phyloP scores from a whole-genome alignment of 1,140 invertebrate genomes.

The Chrysopa pallens region DNA sequence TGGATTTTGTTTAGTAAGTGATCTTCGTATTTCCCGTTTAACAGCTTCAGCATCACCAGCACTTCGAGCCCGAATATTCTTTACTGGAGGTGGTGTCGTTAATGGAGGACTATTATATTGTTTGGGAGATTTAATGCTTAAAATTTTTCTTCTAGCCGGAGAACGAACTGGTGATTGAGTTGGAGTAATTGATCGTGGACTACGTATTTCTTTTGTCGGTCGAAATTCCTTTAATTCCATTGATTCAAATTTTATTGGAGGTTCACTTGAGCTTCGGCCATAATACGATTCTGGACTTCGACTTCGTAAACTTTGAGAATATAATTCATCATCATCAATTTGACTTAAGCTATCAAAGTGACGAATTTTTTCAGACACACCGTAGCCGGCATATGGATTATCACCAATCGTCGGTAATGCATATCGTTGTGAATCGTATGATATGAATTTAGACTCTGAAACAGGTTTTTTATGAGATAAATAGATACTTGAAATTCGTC shows the following conservation, averaged over 20 bases:
- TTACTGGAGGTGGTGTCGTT: slow-evolving; percentile 9
- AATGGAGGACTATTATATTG: slow-evolving; percentile 16
- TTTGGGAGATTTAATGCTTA: slow-evolving; percentile 25
- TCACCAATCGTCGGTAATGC: background rate
- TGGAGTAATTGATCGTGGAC: slow-evolving; percentile 12
- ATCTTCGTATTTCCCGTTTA: slow-evolving; percentile 7
- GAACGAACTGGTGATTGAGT: slow-evolving; percentile 38
- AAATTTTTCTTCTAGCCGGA: slow-evolving; percentile 42
- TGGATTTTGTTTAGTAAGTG: slow-evolving; percentile 9
- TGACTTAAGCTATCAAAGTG: background rate
- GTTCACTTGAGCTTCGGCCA: slow-evolving; percentile 27
- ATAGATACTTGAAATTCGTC: slow-evolving; percentile 37
- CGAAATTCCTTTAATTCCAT: background rate
- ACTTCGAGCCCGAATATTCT: slow-evolving; percentile 37
- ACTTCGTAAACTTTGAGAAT: slow-evolving; percentile 11
- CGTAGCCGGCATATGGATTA: background rate
- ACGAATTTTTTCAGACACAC: background rate
- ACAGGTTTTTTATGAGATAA: slow-evolving; percentile 48
- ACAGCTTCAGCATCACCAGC: slow-evolving; percentile 32
- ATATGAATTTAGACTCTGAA: slow-evolving; percentile 48
- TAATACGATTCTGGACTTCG: slow-evolving; percentile 20
- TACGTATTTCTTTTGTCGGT: slow-evolving; percentile 5
- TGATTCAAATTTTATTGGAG: slow-evolving; percentile 15
- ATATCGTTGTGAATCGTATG: slow-evolving; percentile 28
- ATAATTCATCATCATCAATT: background rate